A percentile compares a stretch with the other conserved stretches of the same genome.
phyloP scores from a whole-genome alignment of 2,888 invertebrate genomes.

The Tiliacea citrago region DNA sequence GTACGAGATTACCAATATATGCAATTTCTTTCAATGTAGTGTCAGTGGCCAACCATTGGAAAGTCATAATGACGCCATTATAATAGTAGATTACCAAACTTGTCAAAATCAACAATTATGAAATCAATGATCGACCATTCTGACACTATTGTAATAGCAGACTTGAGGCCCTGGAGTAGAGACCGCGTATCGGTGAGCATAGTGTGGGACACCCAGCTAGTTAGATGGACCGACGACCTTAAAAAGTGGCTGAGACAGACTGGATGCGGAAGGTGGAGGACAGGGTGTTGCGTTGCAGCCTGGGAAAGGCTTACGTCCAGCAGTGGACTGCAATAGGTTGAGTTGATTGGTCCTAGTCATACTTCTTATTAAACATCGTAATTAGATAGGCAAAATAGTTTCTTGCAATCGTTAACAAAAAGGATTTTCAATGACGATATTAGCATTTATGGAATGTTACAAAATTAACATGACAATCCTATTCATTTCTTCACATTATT shows the following conservation, averaged over 20 bases:
- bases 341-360: too few relatives aligned
- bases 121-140: too few relatives aligned
- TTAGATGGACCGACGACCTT: background rate
- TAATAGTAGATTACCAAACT: too few relatives aligned
- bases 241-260: background rate
- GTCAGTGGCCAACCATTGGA: too few relatives aligned
- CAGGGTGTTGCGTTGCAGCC: background rate
- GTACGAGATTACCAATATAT: too few relatives aligned
- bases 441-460: slow-evolving; percentile 1
- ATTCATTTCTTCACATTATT: slow-evolving; percentile 23
- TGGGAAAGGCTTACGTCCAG: too few relatives aligned
- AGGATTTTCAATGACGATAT: slow-evolving; percentile 27
- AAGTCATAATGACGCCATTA: too few relatives aligned
- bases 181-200: background rate
- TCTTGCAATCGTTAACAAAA: background rate
- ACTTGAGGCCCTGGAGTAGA: background rate
- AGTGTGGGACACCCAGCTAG: background rate
- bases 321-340: too few relatives aligned
- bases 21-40: too few relatives aligned
- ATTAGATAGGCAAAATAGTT: background rate
- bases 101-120: too few relatives aligned
- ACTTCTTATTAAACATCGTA: too few relatives aligned
- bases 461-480: slow-evolving; percentile 20
- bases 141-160: too few relatives aligned
- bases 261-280: background rate